phyloP scores from a whole-genome alignment of 2,113 vertebrate genomes.

The Macrotis lagotis region DNA sequence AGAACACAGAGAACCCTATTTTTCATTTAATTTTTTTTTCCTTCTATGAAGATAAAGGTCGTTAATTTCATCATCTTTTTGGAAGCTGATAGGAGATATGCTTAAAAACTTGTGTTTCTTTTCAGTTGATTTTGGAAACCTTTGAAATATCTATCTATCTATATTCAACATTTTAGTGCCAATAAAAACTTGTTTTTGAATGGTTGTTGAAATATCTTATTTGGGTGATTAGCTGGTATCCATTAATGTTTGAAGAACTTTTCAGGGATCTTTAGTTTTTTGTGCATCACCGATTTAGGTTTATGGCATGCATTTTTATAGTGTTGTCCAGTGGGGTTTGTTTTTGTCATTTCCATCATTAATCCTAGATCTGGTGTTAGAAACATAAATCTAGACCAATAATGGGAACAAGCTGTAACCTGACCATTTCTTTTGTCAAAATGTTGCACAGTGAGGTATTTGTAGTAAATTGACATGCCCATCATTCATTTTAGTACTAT shows the following conservation, averaged over 20 bases:
- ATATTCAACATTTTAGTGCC: slow-evolving; percentile 26
- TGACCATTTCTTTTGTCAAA: slow-evolving; percentile 74
- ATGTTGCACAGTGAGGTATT: slow-evolving; percentile 51
- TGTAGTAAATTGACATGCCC: slow-evolving; percentile 70
- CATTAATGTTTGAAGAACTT: slow-evolving; percentile 52
- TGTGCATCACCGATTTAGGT: slow-evolving; percentile 52
- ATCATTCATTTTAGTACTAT: slow-evolving; percentile 66
- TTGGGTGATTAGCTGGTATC: slow-evolving; percentile 54
- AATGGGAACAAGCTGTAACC: slow-evolving; percentile 72
- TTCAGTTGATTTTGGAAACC: slow-evolving; percentile 53
- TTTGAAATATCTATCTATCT: slow-evolving; percentile 39
- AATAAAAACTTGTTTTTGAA: slow-evolving; percentile 42
- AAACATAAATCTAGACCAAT: slow-evolving; percentile 74
- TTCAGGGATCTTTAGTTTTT: slow-evolving; percentile 64
- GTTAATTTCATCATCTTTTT: not conserved
- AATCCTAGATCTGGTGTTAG: slow-evolving; percentile 64
- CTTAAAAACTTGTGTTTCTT: slow-evolving; percentile 27
- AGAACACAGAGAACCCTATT: too few relatives aligned
- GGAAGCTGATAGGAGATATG: not conserved
- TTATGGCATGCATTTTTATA: slow-evolving; percentile 65
- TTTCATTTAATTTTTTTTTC: slow-evolving; percentile 50
- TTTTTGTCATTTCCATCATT: slow-evolving; percentile 73
- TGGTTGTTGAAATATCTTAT: slow-evolving; percentile 56
- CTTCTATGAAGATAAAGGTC: not conserved
- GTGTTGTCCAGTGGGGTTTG: slow-evolving; percentile 62